Percentiles rank a stretch among this genome's conserved stretches.
Evolutionary conservation across 2,888 invertebrate genomes (phyloP).

Genomic region (Clostera curtula): DNA sequence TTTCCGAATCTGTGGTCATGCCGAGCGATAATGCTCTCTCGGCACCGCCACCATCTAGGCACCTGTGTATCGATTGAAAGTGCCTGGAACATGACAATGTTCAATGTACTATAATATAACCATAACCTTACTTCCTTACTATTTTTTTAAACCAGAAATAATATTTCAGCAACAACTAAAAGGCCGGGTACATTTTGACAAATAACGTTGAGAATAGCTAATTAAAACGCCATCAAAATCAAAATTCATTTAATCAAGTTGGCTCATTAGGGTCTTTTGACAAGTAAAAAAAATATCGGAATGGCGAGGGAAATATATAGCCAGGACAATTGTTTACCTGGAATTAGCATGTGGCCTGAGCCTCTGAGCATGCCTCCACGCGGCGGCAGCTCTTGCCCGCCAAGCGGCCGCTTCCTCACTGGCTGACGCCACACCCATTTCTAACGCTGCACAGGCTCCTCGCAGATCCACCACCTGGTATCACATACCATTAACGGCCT

Average conservation of each 20-base stretch:
- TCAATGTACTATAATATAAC: no score
- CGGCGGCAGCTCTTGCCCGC: constrained; percentile 80
- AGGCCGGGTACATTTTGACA: no score
- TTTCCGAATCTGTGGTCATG: constrained; percentile 61
- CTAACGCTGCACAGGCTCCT: constrained; percentile 83
- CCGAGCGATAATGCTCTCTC: constrained; percentile 54
- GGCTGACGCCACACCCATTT: constrained; percentile 81
- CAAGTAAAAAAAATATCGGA: no score
- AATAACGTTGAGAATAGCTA: no score
- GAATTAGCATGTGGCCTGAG: constrained; percentile 76
- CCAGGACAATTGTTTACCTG: constrained; percentile 21
- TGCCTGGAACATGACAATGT: constrained; percentile 40
- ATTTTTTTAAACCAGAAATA: no score
- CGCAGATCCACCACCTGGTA: constrained; percentile 79
- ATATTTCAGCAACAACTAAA: no score
- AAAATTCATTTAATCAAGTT: no score
- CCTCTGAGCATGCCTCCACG: constrained; percentile 78
- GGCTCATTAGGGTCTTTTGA: no score
- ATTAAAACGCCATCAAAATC: no score
- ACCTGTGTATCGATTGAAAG: constrained; percentile 57
- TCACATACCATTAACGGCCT: background rate
- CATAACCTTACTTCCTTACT: no score
- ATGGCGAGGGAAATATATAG: no score
- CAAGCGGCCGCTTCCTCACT: constrained; percentile 83
- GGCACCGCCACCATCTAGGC: constrained; percentile 46